phyloP scores from a whole-genome alignment of 2,797 vertebrate species.

The Microctenopoma stevenorrisi region DNA sequence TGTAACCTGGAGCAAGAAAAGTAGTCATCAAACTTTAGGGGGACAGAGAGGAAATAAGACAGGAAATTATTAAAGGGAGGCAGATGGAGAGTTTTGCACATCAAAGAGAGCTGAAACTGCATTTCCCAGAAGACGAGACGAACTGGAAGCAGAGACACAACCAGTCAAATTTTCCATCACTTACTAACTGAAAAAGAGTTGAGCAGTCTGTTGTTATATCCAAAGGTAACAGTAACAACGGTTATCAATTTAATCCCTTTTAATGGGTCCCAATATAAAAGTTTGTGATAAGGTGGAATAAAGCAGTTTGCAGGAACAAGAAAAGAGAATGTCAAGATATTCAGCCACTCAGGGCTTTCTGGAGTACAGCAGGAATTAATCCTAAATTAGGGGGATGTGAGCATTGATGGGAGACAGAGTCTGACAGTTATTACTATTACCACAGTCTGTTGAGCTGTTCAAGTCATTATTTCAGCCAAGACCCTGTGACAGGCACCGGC shows the following conservation, averaged over 20 bases:
- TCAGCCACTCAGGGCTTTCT: conserved; percentile 45
- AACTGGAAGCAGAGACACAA: conserved; percentile 29
- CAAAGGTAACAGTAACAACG: conserved; percentile 16
- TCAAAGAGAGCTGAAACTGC: conserved; percentile 39
- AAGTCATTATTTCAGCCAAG: conserved; percentile 78
- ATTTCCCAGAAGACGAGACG: conserved; percentile 24
- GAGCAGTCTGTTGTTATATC: neutral
- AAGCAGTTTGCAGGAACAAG: conserved; percentile 34
- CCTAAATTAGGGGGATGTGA: conserved; percentile 74
- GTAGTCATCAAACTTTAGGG: conserved; percentile 55
- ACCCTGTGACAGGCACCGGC: conserved; percentile 70
- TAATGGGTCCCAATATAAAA: conserved; percentile 20
- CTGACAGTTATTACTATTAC: conserved; percentile 76
- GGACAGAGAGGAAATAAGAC: conserved; percentile 7
- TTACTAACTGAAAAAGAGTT: neutral
- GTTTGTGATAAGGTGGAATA: conserved; percentile 39
- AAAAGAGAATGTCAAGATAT: conserved; percentile 45
- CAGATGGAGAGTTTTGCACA: conserved; percentile 27
- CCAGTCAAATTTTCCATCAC: conserved; percentile 16
- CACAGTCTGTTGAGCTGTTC: conserved; percentile 68
- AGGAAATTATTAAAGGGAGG: conserved; percentile 44
- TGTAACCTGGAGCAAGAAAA: conserved; percentile 67
- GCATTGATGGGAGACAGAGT: conserved; percentile 70
- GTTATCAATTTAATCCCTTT: conserved; percentile 10
- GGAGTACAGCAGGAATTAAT: conserved; percentile 67